These are phyloP conservation scores for Palloptera scutellata DNA, from an alignment of 2,888 invertebrate genomes.

Conservation along the genomic window DNA sequence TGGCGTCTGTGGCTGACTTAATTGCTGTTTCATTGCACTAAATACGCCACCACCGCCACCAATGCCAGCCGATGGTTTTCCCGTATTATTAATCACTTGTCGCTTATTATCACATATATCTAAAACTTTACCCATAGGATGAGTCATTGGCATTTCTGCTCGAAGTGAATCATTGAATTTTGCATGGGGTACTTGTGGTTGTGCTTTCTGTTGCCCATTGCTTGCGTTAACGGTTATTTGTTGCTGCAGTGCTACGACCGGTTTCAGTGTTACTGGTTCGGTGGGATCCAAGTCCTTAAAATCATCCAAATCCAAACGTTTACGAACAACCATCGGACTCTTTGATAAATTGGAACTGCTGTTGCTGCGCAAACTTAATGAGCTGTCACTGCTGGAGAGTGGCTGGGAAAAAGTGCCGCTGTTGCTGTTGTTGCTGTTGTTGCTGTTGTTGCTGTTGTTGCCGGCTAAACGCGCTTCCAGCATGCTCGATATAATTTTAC, in stretches of 20 bases:
- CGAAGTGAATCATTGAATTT: constrained; percentile 38
- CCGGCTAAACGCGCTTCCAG: constrained; percentile 57
- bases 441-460: constrained; percentile 39
- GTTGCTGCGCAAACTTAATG: constrained; percentile 51
- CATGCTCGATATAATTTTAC: constrained; percentile 63
- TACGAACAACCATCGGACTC: constrained; percentile 59
- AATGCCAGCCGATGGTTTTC: neutral
- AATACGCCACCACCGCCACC: neutral
- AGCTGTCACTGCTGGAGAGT: constrained; percentile 48
- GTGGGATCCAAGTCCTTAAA: constrained; percentile 58
- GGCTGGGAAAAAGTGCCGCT: constrained; percentile 37
- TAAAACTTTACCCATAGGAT: constrained; percentile 60
- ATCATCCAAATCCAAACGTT: constrained; percentile 59
- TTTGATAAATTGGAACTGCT: constrained; percentile 52
- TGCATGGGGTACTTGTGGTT: constrained; percentile 28
- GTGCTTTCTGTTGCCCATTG: constrained; percentile 12
- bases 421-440: constrained; percentile 39
- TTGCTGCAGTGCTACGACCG: constrained; percentile 49
- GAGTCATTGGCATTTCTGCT: constrained; percentile 48
- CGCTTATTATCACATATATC: constrained; percentile 57
- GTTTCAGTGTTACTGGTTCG: constrained; percentile 53
- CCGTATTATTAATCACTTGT: neutral
- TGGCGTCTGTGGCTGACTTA: constrained; percentile 16
- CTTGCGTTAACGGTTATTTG: constrained; percentile 29
- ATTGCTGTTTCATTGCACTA: neutral